Conservation (phyloP, 1,140 invertebrate species). For the Heliconius nattereri region DNA sequence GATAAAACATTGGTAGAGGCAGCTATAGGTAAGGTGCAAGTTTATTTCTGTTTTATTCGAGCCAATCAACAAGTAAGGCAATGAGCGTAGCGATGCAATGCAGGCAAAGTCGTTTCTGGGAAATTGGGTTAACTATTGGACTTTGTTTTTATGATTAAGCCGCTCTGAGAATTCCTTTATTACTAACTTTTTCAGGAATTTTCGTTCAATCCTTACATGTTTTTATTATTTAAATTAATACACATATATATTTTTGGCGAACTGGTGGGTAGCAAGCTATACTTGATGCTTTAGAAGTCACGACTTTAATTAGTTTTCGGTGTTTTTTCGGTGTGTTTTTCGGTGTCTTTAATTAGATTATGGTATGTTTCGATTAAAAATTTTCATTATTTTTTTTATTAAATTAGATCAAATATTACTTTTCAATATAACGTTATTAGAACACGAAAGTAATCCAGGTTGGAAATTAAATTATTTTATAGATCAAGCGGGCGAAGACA, state of each 20-base stretch:
- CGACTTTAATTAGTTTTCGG: too few relatives aligned
- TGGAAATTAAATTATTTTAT: not conserved
- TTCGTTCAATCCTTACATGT: not conserved
- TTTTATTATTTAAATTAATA: not conserved
- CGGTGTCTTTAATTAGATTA: too few relatives aligned
- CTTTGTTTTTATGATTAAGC: conserved; percentile 30
- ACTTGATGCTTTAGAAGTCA: too few relatives aligned
- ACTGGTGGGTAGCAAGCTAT: not conserved
- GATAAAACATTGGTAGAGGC: not conserved
- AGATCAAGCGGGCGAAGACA: too few relatives aligned
- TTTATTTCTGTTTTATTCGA: conserved; percentile 11
- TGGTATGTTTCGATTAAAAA: too few relatives aligned
- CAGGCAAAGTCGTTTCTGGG: conserved; percentile 17
- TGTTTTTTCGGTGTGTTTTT: too few relatives aligned
- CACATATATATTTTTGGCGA: not conserved
- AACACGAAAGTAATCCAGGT: not conserved
- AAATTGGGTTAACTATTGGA: conserved; percentile 31
- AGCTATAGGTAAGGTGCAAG: not conserved
- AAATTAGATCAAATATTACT: too few relatives aligned
- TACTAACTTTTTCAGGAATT: not conserved
- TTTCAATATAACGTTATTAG: too few relatives aligned
- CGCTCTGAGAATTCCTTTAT: not conserved
- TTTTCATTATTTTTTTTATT: too few relatives aligned
- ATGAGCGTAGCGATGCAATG: conserved; percentile 10
- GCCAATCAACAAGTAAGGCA: conserved; percentile 24